These are phyloP conservation scores for Gymnocheta viridis DNA, from an alignment of 2,888 invertebrate genomes.

Conservation along the genomic window DNA sequence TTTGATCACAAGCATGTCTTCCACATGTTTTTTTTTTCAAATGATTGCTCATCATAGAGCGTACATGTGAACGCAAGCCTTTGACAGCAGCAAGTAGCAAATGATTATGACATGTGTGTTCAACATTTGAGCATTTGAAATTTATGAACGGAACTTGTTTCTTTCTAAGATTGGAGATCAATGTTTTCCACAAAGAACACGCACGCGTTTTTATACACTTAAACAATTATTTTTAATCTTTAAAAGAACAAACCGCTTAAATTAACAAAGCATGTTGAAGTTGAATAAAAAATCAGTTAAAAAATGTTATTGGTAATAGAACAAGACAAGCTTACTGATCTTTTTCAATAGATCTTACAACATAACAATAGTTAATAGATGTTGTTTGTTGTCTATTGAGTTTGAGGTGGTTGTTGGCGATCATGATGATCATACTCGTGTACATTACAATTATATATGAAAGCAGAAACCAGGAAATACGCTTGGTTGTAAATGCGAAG, in stretches of 20 bases:
- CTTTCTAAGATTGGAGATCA: conserved; percentile 52
- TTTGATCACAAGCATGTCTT: conserved; percentile 50
- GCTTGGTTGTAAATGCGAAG: conserved; percentile 13
- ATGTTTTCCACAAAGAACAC: conserved; percentile 34
- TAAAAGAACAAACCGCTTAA: conserved; percentile 57
- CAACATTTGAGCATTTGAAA: conserved; percentile 42
- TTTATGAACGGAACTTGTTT: conserved; percentile 31
- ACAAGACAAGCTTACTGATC: conserved; percentile 30
- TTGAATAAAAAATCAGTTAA: conserved; percentile 19
- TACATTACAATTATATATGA: conserved; percentile 44
- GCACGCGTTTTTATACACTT: conserved; percentile 28
- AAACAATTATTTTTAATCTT: conserved; percentile 56
- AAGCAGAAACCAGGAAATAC: conserved; percentile 66
- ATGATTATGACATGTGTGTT: conserved; percentile 66
- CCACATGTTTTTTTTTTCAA: conserved; percentile 3
- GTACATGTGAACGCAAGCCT: conserved; percentile 41
- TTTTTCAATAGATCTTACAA: conserved; percentile 26
- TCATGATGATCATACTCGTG: not conserved
- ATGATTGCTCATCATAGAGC: conserved; percentile 13
- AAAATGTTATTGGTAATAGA: conserved; percentile 33
- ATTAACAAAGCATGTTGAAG: conserved; percentile 49
- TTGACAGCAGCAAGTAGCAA: conserved; percentile 54
- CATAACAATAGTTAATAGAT: conserved; percentile 41
- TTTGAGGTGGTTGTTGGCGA: conserved; percentile 17
- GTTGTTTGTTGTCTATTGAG: conserved; percentile 21